Evolutionary conservation across 2,888 invertebrate genomes (phyloP), one percentile per base, ranked within the genome.

Genomic region (Nemotelus pantherinus): DNA sequence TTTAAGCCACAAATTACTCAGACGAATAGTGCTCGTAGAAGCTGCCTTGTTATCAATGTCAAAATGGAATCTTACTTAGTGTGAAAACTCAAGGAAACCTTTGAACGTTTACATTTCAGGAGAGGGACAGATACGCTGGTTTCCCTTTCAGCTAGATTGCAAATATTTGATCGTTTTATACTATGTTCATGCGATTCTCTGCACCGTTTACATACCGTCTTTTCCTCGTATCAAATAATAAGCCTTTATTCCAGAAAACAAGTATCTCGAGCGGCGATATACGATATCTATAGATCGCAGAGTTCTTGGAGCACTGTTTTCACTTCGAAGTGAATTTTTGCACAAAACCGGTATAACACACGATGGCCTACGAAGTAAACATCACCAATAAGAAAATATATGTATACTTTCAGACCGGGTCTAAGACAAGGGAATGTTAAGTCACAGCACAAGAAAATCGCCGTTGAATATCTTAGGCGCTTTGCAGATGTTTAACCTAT

Each of bases 281-380:
- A 9, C 6, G 9, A 9, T 50, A 50, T 9, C 6, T 50, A 50
- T 9, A 50, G 50, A 7, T 7, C 63, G 10, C 63, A 41, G 50
- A 63, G 43, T 63, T 63, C 39, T 2, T 63, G 9, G 10, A 63
- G 43, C 63, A 63, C 63, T 63, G 43, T 63, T 43, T 25, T 63
- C 63, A 63, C 63, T 41, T 63, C 9, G 5, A 3, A 41, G 2
- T 4, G 39, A 63, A 41, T 7, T 41, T 58, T 58, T 58, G 10
- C 58, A 58, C 58, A n/a, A 25, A 58, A 58, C n/a, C 50, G 50
- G 50, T 50, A 50, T 50, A 50, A 50, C 50, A 50, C 9, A 9
- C 63, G 63, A 63, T 63, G 6, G 41, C 63, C 9, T 43, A 63
- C 63, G 10, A 41, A 63, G 43, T 63, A 63, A 63, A 25, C 60